phyloP scores from a whole-genome alignment of 1,140 invertebrate species.

The Neodiprion pinetum region DNA sequence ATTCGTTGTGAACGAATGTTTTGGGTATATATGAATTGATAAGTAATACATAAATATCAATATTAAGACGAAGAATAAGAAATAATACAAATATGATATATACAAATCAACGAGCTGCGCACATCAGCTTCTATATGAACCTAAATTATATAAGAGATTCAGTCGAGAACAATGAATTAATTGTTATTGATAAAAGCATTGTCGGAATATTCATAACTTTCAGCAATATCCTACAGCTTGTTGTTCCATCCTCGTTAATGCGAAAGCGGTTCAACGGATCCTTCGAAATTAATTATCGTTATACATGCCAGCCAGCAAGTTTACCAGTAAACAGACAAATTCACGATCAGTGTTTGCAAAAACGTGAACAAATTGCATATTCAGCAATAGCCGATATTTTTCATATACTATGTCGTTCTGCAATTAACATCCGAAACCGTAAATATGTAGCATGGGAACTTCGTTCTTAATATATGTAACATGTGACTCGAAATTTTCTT shows the following conservation, averaged over 20 bases:
- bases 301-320: no score
- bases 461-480: neutral
- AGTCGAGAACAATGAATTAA: constrained; percentile 5
- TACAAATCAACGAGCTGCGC: constrained; percentile 40
- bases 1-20: constrained; percentile 47
- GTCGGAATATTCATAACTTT: neutral
- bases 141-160: constrained; percentile 2
- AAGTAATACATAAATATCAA: constrained; percentile 34
- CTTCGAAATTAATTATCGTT: no score
- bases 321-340: no score
- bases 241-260: no score
- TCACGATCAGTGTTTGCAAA: no score
- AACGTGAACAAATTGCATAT: no score
- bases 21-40: constrained; percentile 39
- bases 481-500: no score
- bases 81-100: constrained; percentile 32
- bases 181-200: constrained; percentile 6
- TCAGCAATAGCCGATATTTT: neutral
- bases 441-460: neutral
- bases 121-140: constrained; percentile 11
- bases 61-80: constrained; percentile 28
- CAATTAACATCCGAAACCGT: neutral
- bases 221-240: no score
- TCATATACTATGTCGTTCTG: neutral
- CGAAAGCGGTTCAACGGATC: no score